Percentiles rank a stretch among this genome's conserved stretches.
phyloP scores from a whole-genome alignment of 2,888 invertebrate genomes.

The Artemia sinica region DNA sequence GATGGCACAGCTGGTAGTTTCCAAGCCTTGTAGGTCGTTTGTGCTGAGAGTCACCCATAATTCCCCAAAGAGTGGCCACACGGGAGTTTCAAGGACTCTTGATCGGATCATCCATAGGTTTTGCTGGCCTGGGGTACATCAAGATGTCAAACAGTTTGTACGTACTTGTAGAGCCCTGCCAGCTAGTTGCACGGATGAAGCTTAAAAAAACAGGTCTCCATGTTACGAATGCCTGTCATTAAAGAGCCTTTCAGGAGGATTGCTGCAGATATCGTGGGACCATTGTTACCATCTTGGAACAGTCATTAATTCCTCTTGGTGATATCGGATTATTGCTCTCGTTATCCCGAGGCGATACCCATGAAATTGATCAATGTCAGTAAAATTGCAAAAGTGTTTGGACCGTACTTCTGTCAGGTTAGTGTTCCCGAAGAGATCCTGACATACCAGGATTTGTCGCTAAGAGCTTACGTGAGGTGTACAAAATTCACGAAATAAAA shows the following conservation, averaged over 20 bases:
- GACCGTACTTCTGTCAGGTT: slow-evolving; percentile 24
- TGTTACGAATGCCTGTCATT: background rate
- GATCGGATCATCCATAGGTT: background rate
- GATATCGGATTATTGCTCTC: slow-evolving; percentile 16
- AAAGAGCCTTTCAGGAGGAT: background rate
- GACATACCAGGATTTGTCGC: slow-evolving; percentile 26
- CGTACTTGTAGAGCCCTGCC: background rate
- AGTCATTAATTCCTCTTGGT: background rate
- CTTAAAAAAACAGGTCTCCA: background rate
- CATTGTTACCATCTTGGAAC: background rate
- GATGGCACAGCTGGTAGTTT: no score
- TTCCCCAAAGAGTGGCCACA: background rate
- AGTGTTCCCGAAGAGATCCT: slow-evolving; percentile 26
- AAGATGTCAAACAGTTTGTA: background rate
- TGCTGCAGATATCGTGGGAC: slow-evolving; percentile 8
- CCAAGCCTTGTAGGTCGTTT: no score
- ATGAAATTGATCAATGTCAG: slow-evolving; percentile 24
- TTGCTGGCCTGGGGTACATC: slow-evolving; percentile 7
- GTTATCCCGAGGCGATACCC: slow-evolving; percentile 26
- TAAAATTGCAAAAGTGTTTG: slow-evolving; percentile 23
- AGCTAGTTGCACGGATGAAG: no score
- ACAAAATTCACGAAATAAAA: slow-evolving; percentile 21
- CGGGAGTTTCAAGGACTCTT: background rate
- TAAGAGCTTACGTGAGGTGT: slow-evolving; percentile 22
- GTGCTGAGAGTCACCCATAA: background rate